Base-by-base conservation (phyloP, 2,113 vertebrate species). In the Gadus chalcogrammus region DNA sequence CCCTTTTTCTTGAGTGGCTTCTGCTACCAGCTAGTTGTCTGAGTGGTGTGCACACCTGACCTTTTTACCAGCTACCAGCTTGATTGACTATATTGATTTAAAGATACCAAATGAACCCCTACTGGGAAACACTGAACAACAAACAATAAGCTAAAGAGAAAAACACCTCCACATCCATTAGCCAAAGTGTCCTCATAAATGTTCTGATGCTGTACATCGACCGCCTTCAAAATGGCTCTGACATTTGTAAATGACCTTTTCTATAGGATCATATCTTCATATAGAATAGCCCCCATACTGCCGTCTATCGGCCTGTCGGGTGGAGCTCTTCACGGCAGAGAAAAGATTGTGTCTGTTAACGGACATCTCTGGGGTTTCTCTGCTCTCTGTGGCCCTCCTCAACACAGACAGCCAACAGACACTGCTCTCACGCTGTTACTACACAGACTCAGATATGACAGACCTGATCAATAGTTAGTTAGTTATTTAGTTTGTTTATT, bases 161-260 rank as follows among this genome's bases (percentile, higher is more conserved):
- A 2, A 24, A 24, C 66, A 68, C 74, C 77, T 88, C 91, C 93
- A 92, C 93, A 94, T 94, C 93, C 92, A 94, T 94, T 94, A 94
- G 91, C 93, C 92, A 93, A 93, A 94, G 92, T 93, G 92, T 93
- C 94, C 93, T 92, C 92, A 91, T 89, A 93, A 93, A 93, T 92
- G 93, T 93, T 92, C 93, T 91, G 94, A 94, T 93, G 93, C 93
- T 92, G 93, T 94, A 93, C 93, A 94, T 88, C 91, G 93, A 93
- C 94, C 93, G 94, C 48, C 15, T 16, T 94, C 93, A 85, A 94
- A 94, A 93, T 94, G 92, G 92, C 92, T 94, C 91, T 93, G 93
- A 94, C 93, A 94, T 94, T 94, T 93, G 92, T 91, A 93, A 93
- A 91, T 93, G 93, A 94, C 93, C 93, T 94, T 95, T 38, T 65